phyloP scores from a whole-genome alignment of 2,113 vertebrate species.

The Isichthys henryi region DNA sequence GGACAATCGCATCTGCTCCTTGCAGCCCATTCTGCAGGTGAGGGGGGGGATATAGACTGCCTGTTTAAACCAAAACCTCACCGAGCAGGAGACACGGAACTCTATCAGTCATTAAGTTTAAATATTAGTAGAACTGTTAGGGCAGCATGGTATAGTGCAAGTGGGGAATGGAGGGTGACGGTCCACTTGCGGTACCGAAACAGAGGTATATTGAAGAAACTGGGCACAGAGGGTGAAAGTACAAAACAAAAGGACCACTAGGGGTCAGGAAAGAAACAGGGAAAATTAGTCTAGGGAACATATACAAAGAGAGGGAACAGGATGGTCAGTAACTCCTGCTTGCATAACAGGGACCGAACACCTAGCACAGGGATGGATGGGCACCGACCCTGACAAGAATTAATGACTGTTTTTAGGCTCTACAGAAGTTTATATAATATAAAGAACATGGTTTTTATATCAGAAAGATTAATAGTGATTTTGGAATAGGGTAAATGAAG shows the following conservation, averaged over 20 bases:
- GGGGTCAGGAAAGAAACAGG: too few relatives aligned
- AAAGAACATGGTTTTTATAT: not conserved
- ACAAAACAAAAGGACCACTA: too few relatives aligned
- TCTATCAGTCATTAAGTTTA: not conserved
- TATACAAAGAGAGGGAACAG: too few relatives aligned
- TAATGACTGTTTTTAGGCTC: not conserved
- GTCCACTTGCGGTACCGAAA: too few relatives aligned
- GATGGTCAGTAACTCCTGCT: too few relatives aligned
- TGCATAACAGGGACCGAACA: too few relatives aligned
- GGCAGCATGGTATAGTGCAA: too few relatives aligned
- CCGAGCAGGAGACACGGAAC: not conserved
- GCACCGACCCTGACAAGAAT: not conserved
- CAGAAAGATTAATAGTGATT: not conserved
- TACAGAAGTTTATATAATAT: not conserved
- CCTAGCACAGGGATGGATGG: too few relatives aligned
- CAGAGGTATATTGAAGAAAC: too few relatives aligned
- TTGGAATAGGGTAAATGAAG: not conserved
- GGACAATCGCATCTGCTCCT: slow-evolving; percentile 67
- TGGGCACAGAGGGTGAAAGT: too few relatives aligned
- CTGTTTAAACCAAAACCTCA: not conserved
- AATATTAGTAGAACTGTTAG: not conserved
- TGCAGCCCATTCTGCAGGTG: slow-evolving; percentile 83
- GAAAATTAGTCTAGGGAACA: too few relatives aligned
- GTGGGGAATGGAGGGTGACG: too few relatives aligned
- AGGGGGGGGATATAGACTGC: not conserved